Conservation (phyloP, 2,888 invertebrate species). For the Coleophora flavipennella region DNA sequence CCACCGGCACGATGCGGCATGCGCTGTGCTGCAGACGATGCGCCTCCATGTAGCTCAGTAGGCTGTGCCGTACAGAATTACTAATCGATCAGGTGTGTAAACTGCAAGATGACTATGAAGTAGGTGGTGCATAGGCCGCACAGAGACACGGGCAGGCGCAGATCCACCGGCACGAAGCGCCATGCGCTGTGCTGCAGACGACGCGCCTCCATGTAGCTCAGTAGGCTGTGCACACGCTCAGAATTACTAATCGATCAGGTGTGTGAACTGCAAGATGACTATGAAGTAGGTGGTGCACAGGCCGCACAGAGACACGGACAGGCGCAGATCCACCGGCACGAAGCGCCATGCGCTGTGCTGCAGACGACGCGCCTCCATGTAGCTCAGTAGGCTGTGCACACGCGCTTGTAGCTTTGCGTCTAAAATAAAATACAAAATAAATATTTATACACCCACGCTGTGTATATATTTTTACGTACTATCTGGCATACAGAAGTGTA, state of each 20-base stretch:
- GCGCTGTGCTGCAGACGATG: slow-evolving; percentile 3
- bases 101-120: slow-evolving; percentile 20
- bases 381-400: slow-evolving; percentile 1
- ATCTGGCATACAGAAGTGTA: too few relatives aligned
- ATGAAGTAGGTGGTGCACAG: slow-evolving; percentile 8
- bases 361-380: slow-evolving; percentile 5
- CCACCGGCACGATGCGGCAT: slow-evolving; percentile 7
- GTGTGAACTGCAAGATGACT: slow-evolving; percentile 9
- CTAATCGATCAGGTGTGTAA: slow-evolving; percentile 14
- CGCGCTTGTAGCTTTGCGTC: too few relatives aligned
- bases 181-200: slow-evolving; percentile 1
- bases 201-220: slow-evolving; percentile 3
- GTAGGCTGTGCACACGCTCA: not conserved
- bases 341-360: slow-evolving; percentile 5
- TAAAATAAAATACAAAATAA: too few relatives aligned
- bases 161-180: slow-evolving; percentile 5
- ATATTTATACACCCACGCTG: too few relatives aligned
- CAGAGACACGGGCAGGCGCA: slow-evolving; percentile 12
- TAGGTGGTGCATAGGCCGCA: slow-evolving; percentile 17
- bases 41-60: slow-evolving; percentile 7
- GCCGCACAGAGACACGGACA: slow-evolving; percentile 7
- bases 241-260: slow-evolving; percentile 5
- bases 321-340: slow-evolving; percentile 7
- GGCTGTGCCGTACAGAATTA: too few relatives aligned
- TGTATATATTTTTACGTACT: too few relatives aligned